These are phyloP conservation scores for Apotomis capreana DNA, from an alignment of 2,888 invertebrate species.

Conservation along the genomic window DNA sequence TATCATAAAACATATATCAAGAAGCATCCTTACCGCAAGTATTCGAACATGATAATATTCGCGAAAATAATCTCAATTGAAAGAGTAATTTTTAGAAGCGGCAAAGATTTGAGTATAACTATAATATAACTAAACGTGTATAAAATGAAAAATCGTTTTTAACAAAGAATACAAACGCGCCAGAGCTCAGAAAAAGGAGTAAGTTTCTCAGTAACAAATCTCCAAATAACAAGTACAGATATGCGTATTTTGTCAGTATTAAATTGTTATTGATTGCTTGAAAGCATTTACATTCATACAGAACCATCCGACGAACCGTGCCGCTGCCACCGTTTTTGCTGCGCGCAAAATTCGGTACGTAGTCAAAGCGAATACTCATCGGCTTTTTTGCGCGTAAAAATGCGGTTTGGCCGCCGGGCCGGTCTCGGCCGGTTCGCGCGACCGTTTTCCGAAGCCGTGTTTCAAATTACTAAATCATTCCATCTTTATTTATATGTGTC, in stretches of 20 bases:
- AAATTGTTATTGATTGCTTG: no score
- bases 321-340: slow-evolving; percentile 29
- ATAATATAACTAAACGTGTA: no score
- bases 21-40: no score
- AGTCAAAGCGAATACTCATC: slow-evolving; percentile 43
- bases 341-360: slow-evolving; percentile 35
- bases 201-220: neutral
- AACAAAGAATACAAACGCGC: no score
- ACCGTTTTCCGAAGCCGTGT: slow-evolving; percentile 29
- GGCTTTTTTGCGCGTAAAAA: slow-evolving; percentile 63
- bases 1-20: neutral
- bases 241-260: neutral
- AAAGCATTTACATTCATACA: slow-evolving; percentile 4
- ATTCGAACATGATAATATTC: no score
- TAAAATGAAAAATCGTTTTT: no score
- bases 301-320: slow-evolving; percentile 12
- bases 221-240: neutral
- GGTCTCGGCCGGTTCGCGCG: slow-evolving; percentile 47
- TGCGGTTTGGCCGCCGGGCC: slow-evolving; percentile 54
- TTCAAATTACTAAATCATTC: slow-evolving; percentile 22
- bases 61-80: no score
- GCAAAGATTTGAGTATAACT: no score
- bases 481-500: slow-evolving; percentile 21
- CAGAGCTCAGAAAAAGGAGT: no score
- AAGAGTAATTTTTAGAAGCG: no score